Base-by-base conservation (phyloP, 2,113 vertebrate species). In the Chitala chitala region DNA sequence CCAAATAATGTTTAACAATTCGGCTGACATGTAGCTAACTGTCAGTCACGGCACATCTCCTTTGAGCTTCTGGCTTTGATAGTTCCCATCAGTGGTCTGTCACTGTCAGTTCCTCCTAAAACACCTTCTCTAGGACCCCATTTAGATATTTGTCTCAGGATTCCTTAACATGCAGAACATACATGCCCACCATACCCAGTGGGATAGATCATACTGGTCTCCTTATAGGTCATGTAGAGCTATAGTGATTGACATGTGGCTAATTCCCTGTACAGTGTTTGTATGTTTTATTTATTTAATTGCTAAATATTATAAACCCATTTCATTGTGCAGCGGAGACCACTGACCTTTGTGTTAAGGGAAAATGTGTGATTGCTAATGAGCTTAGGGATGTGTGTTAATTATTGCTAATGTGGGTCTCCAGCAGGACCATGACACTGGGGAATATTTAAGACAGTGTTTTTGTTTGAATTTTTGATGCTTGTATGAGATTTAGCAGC, bases 211-310 rank as follows among this genome's bases (percentile, higher is more conserved):
- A n/a, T 20, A 17, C 15, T 6, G 10, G 24, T 9, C 29, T 42
- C 36, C 20, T 69, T 53, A 29, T 31, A 51, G 2, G 48, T 31
- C 10, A 51, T 69, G 48, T 69, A 48, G 22, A 72, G 42, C 17
- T 15, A 20, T 24, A 48, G 24, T 70, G 58, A 33, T 63, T n/a
- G 1, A 54, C 1, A 24, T 53, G 20, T 24, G 26, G 13, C 15
- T 24, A n/a, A 8, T 24, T 59, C 54, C 9, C 40, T 38, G 20
- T 50, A 20, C 29, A 22, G 6, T 61, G 26, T 44, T 20, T 58
- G 31, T 48, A 50, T 17, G 42, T 71, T 63, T 22, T 71, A 63
- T 75, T 70, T 75, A 40, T 76, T 59, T 40, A n/a, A 10, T 24
- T 56, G 36, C 56, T 56, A 17, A 24, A 40, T 58, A 17, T 40